phyloP scores from a whole-genome alignment of 2,888 invertebrate species.

The Leptogaster cylindrica region DNA sequence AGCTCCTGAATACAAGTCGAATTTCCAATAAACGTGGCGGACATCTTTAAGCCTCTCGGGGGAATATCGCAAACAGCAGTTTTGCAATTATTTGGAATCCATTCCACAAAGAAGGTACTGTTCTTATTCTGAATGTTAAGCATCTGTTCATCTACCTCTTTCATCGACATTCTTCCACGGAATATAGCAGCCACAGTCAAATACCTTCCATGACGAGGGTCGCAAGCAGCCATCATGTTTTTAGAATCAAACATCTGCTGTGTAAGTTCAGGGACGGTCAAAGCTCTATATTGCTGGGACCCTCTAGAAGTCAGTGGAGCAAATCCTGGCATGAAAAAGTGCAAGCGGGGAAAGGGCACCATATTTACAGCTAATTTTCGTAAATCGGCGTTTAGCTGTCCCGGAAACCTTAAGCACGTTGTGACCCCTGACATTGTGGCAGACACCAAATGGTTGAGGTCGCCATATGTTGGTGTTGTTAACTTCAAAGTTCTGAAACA shows the following conservation, averaged over 20 bases:
- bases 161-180: conserved; percentile 93
- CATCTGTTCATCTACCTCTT: conserved; percentile 91
- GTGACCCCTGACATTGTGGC: conserved; percentile 88
- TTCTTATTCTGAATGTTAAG: conserved; percentile 95
- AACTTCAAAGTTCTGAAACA: conserved; percentile 90
- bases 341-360: conserved; percentile 96
- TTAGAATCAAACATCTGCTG: conserved; percentile 94
- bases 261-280: conserved; percentile 90
- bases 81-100: conserved; percentile 96
- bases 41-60: conserved; percentile 88
- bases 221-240: conserved; percentile 97
- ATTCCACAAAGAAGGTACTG: conserved; percentile 86
- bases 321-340: conserved; percentile 96
- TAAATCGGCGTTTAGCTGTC: conserved; percentile 91
- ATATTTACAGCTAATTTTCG: conserved; percentile 93
- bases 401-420: conserved; percentile 87
- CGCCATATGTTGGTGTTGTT: conserved; percentile 89
- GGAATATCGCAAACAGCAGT: conserved; percentile 94
- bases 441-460: conserved; percentile 89
- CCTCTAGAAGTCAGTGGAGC: conserved; percentile 91
- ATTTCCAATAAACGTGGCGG: conserved; percentile 93
- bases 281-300: conserved; percentile 87
- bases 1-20: conserved; percentile 92
- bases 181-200: conserved; percentile 91
- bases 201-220: conserved; percentile 90